These are phyloP conservation scores for Odontamblyopus rebecca DNA, from an alignment of 2,797 vertebrate species.

Conservation along the genomic window DNA sequence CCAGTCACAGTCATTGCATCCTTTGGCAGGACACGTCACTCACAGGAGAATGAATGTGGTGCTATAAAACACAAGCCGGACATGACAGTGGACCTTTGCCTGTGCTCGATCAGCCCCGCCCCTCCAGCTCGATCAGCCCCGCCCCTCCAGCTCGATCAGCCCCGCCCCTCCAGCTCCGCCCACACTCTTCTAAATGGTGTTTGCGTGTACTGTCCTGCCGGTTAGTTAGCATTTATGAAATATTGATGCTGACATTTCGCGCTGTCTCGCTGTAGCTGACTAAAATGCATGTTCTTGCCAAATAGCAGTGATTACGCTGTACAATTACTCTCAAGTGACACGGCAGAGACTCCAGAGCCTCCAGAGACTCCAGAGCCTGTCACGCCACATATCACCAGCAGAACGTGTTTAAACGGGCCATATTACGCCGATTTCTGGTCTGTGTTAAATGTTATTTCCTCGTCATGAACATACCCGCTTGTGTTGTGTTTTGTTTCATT, in stretches of 20 bases:
- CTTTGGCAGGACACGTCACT: no score
- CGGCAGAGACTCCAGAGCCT: background rate
- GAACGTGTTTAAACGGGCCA: background rate
- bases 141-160: background rate
- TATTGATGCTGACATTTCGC: constrained; percentile 17
- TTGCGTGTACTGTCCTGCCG: constrained; percentile 1
- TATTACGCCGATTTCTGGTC: no score
- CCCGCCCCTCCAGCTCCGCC: background rate
- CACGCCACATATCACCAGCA: background rate
- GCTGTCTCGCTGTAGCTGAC: constrained; percentile 4
- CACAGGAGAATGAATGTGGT: no score
- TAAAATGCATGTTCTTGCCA: constrained; percentile 7
- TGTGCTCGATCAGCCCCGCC: background rate
- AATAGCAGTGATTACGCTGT: constrained; percentile 1
- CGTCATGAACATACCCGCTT: no score
- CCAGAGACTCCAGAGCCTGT: background rate
- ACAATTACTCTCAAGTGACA: constrained; percentile 2
- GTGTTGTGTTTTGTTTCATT: no score
- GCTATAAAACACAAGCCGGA: background rate
- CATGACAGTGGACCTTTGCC: background rate
- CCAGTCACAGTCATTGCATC: no score
- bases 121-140: background rate
- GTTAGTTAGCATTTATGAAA: constrained; percentile 13
- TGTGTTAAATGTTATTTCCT: background rate
- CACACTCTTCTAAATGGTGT: constrained; percentile 3